A percentile compares a stretch with the other conserved stretches of the same genome.
Evolutionary conservation across 2,888 invertebrate species (phyloP).

Genomic region (Nomada fabriciana): DNA sequence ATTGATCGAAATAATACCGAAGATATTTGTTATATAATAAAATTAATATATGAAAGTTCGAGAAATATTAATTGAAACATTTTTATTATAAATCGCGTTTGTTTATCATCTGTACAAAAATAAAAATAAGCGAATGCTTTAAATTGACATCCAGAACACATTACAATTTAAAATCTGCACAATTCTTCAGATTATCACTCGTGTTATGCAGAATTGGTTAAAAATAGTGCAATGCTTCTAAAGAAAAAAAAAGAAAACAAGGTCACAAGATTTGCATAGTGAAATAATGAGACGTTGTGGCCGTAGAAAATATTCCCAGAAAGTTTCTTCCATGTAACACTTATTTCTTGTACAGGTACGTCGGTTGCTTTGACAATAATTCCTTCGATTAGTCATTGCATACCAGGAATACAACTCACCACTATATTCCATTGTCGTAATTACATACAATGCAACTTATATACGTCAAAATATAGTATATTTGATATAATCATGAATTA

Average conservation of each 20-base stretch:
- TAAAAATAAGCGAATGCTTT: too few relatives aligned
- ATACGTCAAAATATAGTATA: not conserved
- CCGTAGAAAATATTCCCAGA: not conserved
- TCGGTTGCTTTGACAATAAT: not conserved
- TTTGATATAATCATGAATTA: too few relatives aligned
- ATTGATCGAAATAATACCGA: too few relatives aligned
- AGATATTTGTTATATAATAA: too few relatives aligned
- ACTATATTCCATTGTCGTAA: not conserved
- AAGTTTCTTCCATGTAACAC: constrained; percentile 5
- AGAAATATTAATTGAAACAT: too few relatives aligned
- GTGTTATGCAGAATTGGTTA: not conserved
- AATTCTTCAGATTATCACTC: not conserved
- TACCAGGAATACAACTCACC: not conserved
- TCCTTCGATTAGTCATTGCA: constrained; percentile 4
- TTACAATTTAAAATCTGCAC: not conserved
- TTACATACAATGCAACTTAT: too few relatives aligned
- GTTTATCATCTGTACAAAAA: too few relatives aligned
- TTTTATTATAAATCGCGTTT: too few relatives aligned
- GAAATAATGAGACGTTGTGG: too few relatives aligned
- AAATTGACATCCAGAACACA: too few relatives aligned
- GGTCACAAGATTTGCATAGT: not conserved
- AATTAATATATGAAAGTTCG: too few relatives aligned
- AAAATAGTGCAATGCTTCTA: not conserved
- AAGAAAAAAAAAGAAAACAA: not conserved
- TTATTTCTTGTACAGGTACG: not conserved